A percentile compares a stretch with the other conserved stretches of the same genome.
phyloP scores from a whole-genome alignment of 1,140 invertebrate species.

The Ectropis grisescens region DNA sequence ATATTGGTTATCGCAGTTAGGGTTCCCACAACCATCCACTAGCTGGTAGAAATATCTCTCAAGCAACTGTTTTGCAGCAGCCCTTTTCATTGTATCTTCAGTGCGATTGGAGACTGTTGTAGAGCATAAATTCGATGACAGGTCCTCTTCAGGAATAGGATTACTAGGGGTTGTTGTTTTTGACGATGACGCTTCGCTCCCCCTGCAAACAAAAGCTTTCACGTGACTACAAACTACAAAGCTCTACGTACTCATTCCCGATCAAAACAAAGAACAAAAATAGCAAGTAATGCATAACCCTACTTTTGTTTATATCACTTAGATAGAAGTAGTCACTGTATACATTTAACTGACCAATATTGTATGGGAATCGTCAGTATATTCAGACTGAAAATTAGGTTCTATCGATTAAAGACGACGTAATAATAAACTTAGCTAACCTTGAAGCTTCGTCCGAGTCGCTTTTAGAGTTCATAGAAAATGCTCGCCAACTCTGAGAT shows the following conservation, averaged over 20 bases:
- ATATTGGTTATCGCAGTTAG: constrained; percentile 84
- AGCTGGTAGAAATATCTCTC: constrained; percentile 94
- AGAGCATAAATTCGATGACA: constrained; percentile 40
- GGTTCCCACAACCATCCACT: constrained; percentile 90
- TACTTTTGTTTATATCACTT: constrained; percentile 26
- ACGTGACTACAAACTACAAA: background rate
- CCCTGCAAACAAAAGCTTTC: constrained; percentile 24
- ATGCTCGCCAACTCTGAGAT: constrained; percentile 29
- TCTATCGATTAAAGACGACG: no score
- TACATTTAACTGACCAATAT: no score
- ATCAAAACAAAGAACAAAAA: constrained; percentile 46
- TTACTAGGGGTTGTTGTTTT: constrained; percentile 42
- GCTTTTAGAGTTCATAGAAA: constrained; percentile 70
- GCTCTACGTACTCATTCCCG: background rate
- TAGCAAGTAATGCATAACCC: constrained; percentile 61
- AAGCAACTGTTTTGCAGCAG: constrained; percentile 88
- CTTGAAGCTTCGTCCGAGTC: constrained; percentile 70
- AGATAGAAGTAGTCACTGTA: no score
- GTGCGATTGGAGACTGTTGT: constrained; percentile 25
- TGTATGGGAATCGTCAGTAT: no score
- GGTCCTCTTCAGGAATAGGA: constrained; percentile 27
- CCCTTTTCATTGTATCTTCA: constrained; percentile 86
- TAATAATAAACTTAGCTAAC: no score
- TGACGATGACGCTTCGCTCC: constrained; percentile 67
- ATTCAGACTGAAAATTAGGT: no score